A percentile compares a stretch with the other conserved stretches of the same genome.
phyloP scores from a whole-genome alignment of 2,113 vertebrate species.

The Ammodytes dubius region DNA sequence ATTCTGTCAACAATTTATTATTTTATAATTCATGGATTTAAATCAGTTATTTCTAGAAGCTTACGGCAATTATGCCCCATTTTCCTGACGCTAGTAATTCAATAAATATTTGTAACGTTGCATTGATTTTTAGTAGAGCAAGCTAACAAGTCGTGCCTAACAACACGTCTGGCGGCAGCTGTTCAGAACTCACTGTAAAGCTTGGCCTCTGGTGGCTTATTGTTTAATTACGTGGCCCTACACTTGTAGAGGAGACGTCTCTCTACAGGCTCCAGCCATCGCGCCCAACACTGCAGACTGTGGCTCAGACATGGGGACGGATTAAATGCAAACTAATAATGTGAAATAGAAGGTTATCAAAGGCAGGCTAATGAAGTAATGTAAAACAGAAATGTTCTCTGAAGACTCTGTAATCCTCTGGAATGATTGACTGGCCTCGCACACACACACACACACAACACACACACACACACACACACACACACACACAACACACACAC shows the following conservation, averaged over 20 bases:
- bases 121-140: not conserved
- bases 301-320: slow-evolving; percentile 63
- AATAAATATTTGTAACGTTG: not conserved
- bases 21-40: not conserved
- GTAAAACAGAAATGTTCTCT: slow-evolving; percentile 71
- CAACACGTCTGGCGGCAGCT: slow-evolving; percentile 59
- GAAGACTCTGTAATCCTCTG: slow-evolving; percentile 70
- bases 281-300: slow-evolving; percentile 39
- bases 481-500: slow-evolving; percentile 5
- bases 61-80: too few species aligned
- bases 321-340: slow-evolving; percentile 78
- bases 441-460: slow-evolving; percentile 10
- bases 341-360: slow-evolving; percentile 75
- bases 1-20: not conserved
- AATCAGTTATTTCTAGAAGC: not conserved
- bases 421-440: slow-evolving; percentile 58
- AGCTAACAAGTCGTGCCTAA: slow-evolving; percentile 42
- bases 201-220: slow-evolving; percentile 58
- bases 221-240: slow-evolving; percentile 68
- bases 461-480: not conserved
- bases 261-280: slow-evolving; percentile 58
- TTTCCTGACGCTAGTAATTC: not conserved
- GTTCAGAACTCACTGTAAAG: slow-evolving; percentile 53
- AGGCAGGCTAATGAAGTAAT: slow-evolving; percentile 73
- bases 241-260: slow-evolving; percentile 63